phyloP scores from a whole-genome alignment of 2,797 vertebrate genomes.

The Novumbra hubbsi region DNA sequence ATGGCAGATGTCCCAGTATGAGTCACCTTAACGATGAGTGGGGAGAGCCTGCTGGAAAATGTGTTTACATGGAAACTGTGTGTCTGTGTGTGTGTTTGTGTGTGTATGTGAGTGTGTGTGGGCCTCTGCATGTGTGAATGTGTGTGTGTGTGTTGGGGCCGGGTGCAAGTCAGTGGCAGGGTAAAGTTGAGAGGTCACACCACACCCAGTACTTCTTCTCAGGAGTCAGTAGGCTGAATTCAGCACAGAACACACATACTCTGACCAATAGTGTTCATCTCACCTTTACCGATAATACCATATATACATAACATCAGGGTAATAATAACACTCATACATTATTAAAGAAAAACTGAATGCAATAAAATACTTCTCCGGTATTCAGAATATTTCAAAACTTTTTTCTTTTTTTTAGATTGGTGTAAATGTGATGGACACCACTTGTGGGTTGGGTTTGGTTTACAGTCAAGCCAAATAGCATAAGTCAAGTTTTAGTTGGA shows the following conservation, averaged over 20 bases:
- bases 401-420: no score
- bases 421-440: no score
- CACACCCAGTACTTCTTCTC: not conserved
- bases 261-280: conserved; percentile 1
- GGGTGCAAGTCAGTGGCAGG: conserved; percentile 36
- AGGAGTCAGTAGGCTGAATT: conserved; percentile 4
- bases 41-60: conserved; percentile 28
- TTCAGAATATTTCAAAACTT: no score
- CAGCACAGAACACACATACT: conserved; percentile 10
- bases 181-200: conserved; percentile 30
- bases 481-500: no score
- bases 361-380: no score
- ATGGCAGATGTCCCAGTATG: conserved; percentile 39
- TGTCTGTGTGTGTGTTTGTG: conserved; percentile 5
- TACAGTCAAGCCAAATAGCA: no score
- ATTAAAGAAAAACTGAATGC: no score
- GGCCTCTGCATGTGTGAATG: not conserved
- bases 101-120: conserved; percentile 7
- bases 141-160: not conserved
- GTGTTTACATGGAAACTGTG: conserved; percentile 15
- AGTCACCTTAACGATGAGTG: conserved; percentile 33
- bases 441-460: no score
- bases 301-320: not conserved
- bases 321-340: no score
- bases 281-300: conserved; percentile 33